These are phyloP conservation scores for Panulirus ornatus DNA, from an alignment of 1,140 invertebrate species.

Conservation along the genomic window DNA sequence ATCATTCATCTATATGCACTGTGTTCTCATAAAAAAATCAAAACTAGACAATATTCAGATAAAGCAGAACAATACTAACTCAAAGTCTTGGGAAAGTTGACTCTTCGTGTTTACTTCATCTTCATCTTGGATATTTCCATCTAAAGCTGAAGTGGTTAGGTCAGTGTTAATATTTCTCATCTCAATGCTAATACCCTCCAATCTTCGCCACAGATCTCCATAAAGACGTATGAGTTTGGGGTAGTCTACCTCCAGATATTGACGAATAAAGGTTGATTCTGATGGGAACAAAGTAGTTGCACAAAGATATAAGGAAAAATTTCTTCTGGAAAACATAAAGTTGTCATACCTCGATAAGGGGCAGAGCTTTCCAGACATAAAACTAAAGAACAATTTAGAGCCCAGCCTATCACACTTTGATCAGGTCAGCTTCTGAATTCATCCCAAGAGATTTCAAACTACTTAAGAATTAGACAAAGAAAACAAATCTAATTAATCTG, in stretches of 20 bases:
- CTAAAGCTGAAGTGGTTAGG: not conserved
- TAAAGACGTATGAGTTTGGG: slow-evolving; percentile 88
- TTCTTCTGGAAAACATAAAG: too few relatives aligned
- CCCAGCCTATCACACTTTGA: too few relatives aligned
- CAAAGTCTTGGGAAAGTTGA: slow-evolving; percentile 27
- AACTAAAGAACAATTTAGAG: too few relatives aligned
- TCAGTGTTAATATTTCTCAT: slow-evolving; percentile 36
- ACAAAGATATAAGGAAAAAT: not conserved
- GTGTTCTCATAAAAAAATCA: not conserved
- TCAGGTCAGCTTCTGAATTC: too few relatives aligned
- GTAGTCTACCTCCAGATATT: slow-evolving; percentile 92
- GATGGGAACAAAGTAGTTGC: not conserved
- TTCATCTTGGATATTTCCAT: not conserved
- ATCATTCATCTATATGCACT: too few relatives aligned
- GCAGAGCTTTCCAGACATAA: too few relatives aligned
- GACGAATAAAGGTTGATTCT: slow-evolving; percentile 86
- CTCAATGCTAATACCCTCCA: slow-evolving; percentile 78
- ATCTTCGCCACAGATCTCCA: slow-evolving; percentile 83
- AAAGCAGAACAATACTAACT: slow-evolving; percentile 8
- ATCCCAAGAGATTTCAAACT: too few relatives aligned
- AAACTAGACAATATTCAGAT: not conserved
- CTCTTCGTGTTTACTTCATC: not conserved
- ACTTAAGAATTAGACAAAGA: too few relatives aligned
- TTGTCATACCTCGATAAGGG: too few relatives aligned
- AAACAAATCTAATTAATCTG: too few relatives aligned